Conservation (phyloP, 2,888 invertebrate species). For the Choristoneura rosaceana region DNA sequence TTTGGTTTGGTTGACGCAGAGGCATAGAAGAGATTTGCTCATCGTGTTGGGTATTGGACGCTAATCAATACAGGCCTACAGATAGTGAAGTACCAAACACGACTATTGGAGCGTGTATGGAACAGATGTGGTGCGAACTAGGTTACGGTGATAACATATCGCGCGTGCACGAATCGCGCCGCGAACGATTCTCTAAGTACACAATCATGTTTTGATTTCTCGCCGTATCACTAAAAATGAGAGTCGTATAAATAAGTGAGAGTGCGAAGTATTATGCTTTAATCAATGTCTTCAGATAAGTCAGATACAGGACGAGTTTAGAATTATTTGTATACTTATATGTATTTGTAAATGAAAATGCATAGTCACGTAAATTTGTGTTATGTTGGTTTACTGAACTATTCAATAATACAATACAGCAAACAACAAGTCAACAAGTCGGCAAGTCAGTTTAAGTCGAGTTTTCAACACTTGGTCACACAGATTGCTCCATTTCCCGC, state of each 20-base stretch:
- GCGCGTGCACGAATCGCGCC: conserved; percentile 46
- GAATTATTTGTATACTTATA: no score
- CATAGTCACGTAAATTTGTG: no score
- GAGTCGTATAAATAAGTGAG: no score
- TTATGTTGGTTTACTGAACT: background rate
- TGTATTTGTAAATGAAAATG: no score
- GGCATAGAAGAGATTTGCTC: conserved; percentile 24
- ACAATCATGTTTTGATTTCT: conserved; percentile 33
- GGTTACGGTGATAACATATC: conserved; percentile 79
- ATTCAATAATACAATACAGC: conserved; percentile 22
- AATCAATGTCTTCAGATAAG: no score
- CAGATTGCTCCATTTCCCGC: conserved; percentile 54
- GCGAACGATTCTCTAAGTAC: conserved; percentile 18
- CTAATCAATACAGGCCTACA: conserved; percentile 32
- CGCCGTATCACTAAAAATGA: background rate
- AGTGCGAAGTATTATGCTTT: no score
- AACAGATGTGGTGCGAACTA: conserved; percentile 77
- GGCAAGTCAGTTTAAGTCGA: conserved; percentile 20
- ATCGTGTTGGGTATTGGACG: conserved; percentile 5
- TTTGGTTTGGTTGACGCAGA: background rate
- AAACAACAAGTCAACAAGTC: no score
- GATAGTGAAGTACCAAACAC: conserved; percentile 34
- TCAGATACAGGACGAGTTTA: no score
- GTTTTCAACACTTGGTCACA: conserved; percentile 24
- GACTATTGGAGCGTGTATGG: conserved; percentile 59